Evolutionary conservation across 2,113 vertebrate species (phyloP).

Genomic region (Balaenoptera acutorostrata): DNA sequence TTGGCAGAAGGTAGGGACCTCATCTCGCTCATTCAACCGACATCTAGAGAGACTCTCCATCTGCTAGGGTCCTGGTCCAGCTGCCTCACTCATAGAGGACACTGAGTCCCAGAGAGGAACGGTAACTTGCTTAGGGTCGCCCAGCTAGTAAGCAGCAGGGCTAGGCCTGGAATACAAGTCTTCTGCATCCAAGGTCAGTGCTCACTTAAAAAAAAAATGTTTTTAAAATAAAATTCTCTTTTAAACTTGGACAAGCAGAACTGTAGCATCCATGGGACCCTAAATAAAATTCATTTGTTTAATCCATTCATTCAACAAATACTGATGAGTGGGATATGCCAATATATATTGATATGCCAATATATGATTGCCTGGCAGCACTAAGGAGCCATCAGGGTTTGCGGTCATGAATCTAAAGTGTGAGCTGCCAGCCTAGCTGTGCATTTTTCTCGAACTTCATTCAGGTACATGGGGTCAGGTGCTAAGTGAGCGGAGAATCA

Average conservation of each 20-base stretch:
- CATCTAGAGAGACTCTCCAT: neutral
- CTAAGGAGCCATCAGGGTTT: neutral
- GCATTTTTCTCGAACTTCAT: neutral
- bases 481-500: neutral
- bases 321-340: neutral
- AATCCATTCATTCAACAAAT: neutral
- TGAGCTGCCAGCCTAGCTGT: neutral
- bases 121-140: fast-evolving
- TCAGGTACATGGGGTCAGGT: fast-evolving
- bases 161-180: neutral
- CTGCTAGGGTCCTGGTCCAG: neutral
- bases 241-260: neutral
- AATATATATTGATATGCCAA: too few species aligned
- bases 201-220: neutral
- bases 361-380: neutral
- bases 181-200: neutral
- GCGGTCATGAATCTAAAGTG: neutral
- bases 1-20: neutral
- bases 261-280: neutral
- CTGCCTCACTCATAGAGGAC: neutral
- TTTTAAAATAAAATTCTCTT: neutral
- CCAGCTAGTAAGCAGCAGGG: neutral
- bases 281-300: neutral
- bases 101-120: neutral
- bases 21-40: neutral